A percentile compares a stretch with the other conserved stretches of the same genome.
Conservation (phyloP, 1,140 invertebrate genomes). For the Aphelinus atriplicis region DNA sequence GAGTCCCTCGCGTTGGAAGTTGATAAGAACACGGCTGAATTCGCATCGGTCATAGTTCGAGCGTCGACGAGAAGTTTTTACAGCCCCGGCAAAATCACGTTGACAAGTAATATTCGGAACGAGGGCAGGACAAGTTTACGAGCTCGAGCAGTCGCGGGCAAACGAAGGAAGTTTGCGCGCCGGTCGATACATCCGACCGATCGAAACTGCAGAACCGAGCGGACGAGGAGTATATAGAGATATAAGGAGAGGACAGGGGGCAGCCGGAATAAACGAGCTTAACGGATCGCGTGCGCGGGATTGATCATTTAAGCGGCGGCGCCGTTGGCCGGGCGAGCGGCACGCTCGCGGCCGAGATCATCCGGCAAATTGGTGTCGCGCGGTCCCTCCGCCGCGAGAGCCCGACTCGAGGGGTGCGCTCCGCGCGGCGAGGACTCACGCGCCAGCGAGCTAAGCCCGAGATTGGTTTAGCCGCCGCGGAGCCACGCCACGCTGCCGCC, state of each 20-base stretch:
- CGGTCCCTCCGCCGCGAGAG: not conserved
- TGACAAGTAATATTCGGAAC: too few species aligned
- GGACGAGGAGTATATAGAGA: too few species aligned
- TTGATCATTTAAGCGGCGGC: slow-evolving; percentile 56
- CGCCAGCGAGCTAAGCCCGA: slow-evolving; percentile 60
- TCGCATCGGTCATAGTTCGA: too few species aligned
- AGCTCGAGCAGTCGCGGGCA: too few species aligned
- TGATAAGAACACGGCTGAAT: too few species aligned
- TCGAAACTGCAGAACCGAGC: too few species aligned
- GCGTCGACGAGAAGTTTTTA: too few species aligned
- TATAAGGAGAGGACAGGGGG: slow-evolving; percentile 3
- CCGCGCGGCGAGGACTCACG: slow-evolving; percentile 47
- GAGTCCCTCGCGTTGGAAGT: not conserved
- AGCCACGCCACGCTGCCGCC: slow-evolving; percentile 54
- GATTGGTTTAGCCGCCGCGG: slow-evolving; percentile 66
- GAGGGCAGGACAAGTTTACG: too few species aligned
- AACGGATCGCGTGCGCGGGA: slow-evolving; percentile 46
- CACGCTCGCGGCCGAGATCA: slow-evolving; percentile 48
- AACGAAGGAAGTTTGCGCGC: too few species aligned
- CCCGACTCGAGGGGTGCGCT: slow-evolving; percentile 43
- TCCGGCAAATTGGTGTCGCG: slow-evolving; percentile 57
- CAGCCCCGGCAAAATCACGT: too few species aligned
- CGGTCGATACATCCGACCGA: too few species aligned
- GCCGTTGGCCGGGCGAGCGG: slow-evolving; percentile 31
- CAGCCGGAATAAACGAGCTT: slow-evolving; percentile 34